Evolutionary conservation across 2,113 vertebrate species (phyloP).

Genomic region (Talpa occidentalis): DNA sequence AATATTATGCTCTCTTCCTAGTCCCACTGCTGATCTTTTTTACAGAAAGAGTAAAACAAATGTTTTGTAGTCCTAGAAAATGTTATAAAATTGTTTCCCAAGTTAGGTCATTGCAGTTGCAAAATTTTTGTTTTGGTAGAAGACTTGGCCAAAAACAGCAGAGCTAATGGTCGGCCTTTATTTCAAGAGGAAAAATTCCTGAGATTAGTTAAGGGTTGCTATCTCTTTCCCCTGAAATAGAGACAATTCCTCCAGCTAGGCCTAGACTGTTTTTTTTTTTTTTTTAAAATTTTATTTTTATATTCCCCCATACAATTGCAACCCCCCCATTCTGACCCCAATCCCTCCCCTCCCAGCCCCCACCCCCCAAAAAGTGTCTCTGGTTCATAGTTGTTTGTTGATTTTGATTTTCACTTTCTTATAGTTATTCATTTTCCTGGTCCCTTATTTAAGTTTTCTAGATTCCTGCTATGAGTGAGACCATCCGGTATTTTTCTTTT

Average conservation of each 20-base stretch:
- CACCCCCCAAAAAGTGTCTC: too few relatives aligned
- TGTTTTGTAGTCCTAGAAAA: slow-evolving; percentile 71
- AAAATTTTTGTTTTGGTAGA: slow-evolving; percentile 69
- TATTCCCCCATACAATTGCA: too few relatives aligned
- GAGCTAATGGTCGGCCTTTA: slow-evolving; percentile 44
- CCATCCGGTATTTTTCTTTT: too few relatives aligned
- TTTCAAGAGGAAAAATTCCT: slow-evolving; percentile 7
- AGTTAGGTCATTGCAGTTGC: slow-evolving; percentile 72
- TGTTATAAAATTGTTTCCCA: slow-evolving; percentile 74
- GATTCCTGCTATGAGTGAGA: too few relatives aligned
- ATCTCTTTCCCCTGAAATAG: slow-evolving; percentile 7
- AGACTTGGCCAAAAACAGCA: slow-evolving; percentile 68
- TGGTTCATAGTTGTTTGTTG: too few relatives aligned
- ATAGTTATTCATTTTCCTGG: too few relatives aligned
- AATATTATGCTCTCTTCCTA: slow-evolving; percentile 1
- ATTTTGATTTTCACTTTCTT: too few relatives aligned
- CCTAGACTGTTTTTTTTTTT: slow-evolving; percentile 55
- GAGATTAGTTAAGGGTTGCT: slow-evolving; percentile 30
- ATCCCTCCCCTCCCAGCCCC: too few relatives aligned
- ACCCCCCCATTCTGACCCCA: too few relatives aligned
- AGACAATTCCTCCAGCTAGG: slow-evolving; percentile 41
- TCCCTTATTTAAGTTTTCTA: too few relatives aligned
- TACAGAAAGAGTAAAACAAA: slow-evolving; percentile 64
- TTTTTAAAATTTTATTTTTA: too few relatives aligned
- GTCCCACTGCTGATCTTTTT: neutral